These are phyloP conservation scores for Monopis laevigella DNA, from an alignment of 2,888 invertebrate species.

Conservation along the genomic window DNA sequence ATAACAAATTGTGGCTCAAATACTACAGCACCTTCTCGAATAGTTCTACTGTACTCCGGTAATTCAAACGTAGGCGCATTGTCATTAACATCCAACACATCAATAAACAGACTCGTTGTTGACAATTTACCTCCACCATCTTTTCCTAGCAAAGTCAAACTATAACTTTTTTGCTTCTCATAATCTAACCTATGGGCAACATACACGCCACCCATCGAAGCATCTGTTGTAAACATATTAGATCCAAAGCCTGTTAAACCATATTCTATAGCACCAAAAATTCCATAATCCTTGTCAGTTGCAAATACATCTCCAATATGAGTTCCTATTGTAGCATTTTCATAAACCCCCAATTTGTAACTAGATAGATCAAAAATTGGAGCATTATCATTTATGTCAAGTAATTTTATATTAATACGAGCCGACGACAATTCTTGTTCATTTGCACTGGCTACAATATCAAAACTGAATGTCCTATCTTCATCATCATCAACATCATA, in stretches of 20 bases:
- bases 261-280: constrained; percentile 77
- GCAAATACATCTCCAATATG: constrained; percentile 74
- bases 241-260: constrained; percentile 81
- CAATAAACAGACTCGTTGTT: constrained; percentile 75
- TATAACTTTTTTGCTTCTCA: constrained; percentile 82
- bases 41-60: constrained; percentile 75
- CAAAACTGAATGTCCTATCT: constrained; percentile 71
- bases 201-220: constrained; percentile 72
- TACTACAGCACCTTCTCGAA: constrained; percentile 77
- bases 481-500: constrained; percentile 73
- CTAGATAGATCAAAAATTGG: constrained; percentile 72
- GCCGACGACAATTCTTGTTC: constrained; percentile 66
- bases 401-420: constrained; percentile 70
- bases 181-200: constrained; percentile 76
- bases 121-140: constrained; percentile 82
- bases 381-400: constrained; percentile 83
- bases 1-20: constrained; percentile 85
- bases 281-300: constrained; percentile 76
- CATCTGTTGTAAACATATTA: constrained; percentile 77
- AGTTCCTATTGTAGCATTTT: constrained; percentile 70
- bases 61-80: constrained; percentile 78
- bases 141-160: constrained; percentile 79
- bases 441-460: constrained; percentile 70
- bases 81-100: constrained; percentile 80
- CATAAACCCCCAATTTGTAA: constrained; percentile 73